A percentile compares a stretch with the other conserved stretches of the same genome.
These are phyloP conservation scores for Vimba vimba DNA, from an alignment of 2,113 vertebrate species.

Conservation along the genomic window DNA sequence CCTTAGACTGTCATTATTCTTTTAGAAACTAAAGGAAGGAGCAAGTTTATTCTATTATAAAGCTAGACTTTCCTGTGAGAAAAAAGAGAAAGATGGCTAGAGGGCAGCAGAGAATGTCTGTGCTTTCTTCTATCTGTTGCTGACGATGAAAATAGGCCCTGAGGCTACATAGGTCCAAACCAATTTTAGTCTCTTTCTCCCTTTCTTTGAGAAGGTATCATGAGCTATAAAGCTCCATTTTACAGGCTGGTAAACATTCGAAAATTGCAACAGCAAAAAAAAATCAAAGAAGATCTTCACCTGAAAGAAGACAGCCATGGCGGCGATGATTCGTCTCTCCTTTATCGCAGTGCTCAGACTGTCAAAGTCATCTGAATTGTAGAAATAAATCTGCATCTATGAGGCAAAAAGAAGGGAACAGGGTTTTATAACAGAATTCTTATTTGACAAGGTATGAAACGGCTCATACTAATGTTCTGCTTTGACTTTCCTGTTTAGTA, in stretches of 20 bases:
- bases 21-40: background rate
- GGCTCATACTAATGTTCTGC: constrained; percentile 41
- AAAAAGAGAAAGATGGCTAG: constrained; percentile 19
- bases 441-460: constrained; percentile 37
- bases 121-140: constrained; percentile 1
- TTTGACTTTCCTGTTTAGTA: constrained; percentile 28
- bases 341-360: constrained; percentile 91
- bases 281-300: constrained; percentile 68
- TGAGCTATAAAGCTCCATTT: constrained; percentile 4
- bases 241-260: background rate
- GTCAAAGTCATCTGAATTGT: constrained; percentile 98
- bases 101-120: constrained; percentile 16
- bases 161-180: constrained; percentile 1
- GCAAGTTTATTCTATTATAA: constrained; percentile 9
- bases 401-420: constrained; percentile 65
- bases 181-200: constrained; percentile 13
- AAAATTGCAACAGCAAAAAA: background rate
- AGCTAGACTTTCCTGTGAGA: background rate
- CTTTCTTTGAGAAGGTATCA: constrained; percentile 16
- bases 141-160: background rate
- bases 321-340: constrained; percentile 91
- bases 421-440: constrained; percentile 39
- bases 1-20: constrained; percentile 4
- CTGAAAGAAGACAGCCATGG: constrained; percentile 97
- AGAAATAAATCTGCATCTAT: constrained; percentile 99